Percentiles rank a stretch among this genome's conserved stretches.
Evolutionary conservation across 1,140 invertebrate species (phyloP).

Genomic region (Halyomorpha halys): DNA sequence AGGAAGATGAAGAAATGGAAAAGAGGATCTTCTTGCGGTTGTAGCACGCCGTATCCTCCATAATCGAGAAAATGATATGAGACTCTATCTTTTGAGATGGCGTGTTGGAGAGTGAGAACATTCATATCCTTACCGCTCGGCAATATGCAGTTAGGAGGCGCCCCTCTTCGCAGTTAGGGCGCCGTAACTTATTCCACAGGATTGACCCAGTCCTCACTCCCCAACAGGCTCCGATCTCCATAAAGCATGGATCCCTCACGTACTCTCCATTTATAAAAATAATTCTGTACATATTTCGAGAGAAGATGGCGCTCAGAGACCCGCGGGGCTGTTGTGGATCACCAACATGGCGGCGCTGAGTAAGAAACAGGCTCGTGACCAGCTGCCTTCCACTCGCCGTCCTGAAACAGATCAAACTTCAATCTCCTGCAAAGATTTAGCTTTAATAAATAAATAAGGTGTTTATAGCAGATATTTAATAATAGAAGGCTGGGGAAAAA

Average conservation of each 20-base stretch:
- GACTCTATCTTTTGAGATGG: not conserved
- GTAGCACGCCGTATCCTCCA: not conserved
- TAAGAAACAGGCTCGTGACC: not conserved
- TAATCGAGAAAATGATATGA: not conserved
- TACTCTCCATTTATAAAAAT: conserved; percentile 10
- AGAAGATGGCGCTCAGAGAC: not conserved
- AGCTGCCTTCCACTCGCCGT: not conserved
- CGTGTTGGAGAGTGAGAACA: not conserved
- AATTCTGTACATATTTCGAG: not conserved
- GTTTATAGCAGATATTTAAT: too few species aligned
- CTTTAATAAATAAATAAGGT: too few species aligned
- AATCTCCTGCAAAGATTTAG: too few species aligned
- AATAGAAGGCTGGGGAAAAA: too few species aligned
- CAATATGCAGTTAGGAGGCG: not conserved
- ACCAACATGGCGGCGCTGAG: not conserved
- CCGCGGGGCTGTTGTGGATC: not conserved
- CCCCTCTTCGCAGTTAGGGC: not conserved
- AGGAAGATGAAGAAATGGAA: not conserved
- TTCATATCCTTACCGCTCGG: not conserved
- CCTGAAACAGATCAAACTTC: not conserved
- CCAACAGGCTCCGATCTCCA: too few species aligned
- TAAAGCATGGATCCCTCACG: not conserved
- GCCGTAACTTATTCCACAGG: not conserved
- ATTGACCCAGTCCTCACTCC: too few species aligned
- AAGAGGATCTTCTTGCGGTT: not conserved